Base-by-base conservation (phyloP, 2,888 invertebrate genomes). In the Chloroclysta siterata region DNA sequence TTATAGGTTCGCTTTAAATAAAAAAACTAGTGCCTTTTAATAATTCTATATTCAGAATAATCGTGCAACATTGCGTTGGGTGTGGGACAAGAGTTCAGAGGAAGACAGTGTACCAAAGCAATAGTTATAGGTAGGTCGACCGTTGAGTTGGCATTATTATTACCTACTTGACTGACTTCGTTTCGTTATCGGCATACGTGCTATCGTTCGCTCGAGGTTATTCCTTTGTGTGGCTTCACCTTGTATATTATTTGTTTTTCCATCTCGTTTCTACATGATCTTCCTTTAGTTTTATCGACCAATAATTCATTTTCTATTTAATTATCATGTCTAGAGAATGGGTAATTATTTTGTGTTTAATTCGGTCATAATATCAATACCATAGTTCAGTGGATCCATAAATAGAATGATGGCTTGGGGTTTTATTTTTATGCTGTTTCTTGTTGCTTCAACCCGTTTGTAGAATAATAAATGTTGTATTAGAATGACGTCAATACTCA, bases 111-210 rank as follows among this genome's bases (percentile, higher is more conserved):
- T 82, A 79, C 79, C 83, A 84, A 84, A 80, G 81, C 82, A 77
- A 82, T 90, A 91, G 87, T 80, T 91, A 91, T 92, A 92, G 90
- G 85, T 91, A 91, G 90, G 91, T 92, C 83, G 85, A 74, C 75
- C 83, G 90, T 89, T 86, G 91, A 87, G 91, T 90, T 90, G 92
- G 91, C 91, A 89, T 85, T 85, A 65, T 65, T 65, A 65, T 65
- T 89, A 88, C 87, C 82, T 84, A 80, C 80, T 81, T 81, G 81
- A 85, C 81, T 81, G 82, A 85, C 81, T 81, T 81, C 81, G 88
- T 88, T 81, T 81, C 81, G 88, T 88, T 89, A 88, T 88, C 86
- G 84, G 73, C 70, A 72, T 77, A 76, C 78, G 83, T 80, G 87
- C 86, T 90, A 90, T 89, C 91, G 87, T 77, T 72, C 81, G 87